These are phyloP conservation scores for Spheniscus humboldti DNA, from an alignment of 2,797 vertebrate genomes.

Conservation along the genomic window DNA sequence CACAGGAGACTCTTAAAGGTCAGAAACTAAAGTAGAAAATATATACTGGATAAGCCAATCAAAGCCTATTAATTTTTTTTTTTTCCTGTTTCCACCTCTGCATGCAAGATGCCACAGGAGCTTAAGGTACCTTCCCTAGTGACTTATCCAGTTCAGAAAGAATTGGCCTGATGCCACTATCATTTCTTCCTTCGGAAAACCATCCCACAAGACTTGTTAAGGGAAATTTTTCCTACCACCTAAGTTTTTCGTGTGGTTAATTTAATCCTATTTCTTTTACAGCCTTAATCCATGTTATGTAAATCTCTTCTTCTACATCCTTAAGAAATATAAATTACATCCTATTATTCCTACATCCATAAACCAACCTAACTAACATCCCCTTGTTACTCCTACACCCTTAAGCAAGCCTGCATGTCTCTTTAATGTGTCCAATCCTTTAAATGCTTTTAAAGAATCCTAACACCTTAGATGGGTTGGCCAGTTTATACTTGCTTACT, in stretches of 20 bases:
- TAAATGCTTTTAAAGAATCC: neutral
- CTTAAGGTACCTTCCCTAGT: neutral
- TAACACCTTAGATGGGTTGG: neutral
- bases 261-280: slow-evolving; percentile 32
- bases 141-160: neutral
- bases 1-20: slow-evolving; percentile 34
- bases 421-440: neutral
- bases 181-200: neutral
- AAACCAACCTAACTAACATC: neutral
- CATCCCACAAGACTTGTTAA: neutral
- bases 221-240: neutral
- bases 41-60: neutral
- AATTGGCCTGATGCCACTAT: neutral
- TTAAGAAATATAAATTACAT: slow-evolving; percentile 17
- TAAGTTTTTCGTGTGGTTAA: slow-evolving; percentile 3
- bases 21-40: slow-evolving; percentile 28
- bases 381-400: neutral
- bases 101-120: neutral
- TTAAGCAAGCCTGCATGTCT: neutral
- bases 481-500: neutral
- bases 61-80: neutral
- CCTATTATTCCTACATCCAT: neutral
- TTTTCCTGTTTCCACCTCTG: neutral
- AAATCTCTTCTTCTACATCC: slow-evolving; percentile 1
- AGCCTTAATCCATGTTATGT: neutral